phyloP scores from a whole-genome alignment of 1,140 invertebrate species.

The Sarcophaga peregrina region DNA sequence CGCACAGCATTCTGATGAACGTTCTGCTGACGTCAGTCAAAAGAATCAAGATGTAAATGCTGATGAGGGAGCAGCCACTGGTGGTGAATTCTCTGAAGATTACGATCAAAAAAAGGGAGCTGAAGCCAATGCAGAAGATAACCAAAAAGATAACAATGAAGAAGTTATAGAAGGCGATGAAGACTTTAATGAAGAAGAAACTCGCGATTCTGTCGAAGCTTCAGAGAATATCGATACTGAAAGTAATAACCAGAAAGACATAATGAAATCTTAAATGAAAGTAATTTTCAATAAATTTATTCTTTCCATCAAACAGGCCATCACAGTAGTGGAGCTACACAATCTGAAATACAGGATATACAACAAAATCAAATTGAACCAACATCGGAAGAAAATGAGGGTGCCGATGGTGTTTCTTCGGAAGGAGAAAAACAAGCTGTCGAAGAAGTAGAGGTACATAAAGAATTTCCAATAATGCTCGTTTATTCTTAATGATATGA shows the following conservation, averaged over 20 bases:
- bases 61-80: slow-evolving; percentile 47
- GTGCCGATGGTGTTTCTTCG: slow-evolving; percentile 69
- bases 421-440: slow-evolving; percentile 73
- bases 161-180: slow-evolving; percentile 50
- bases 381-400: slow-evolving; percentile 63
- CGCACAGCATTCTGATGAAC: slow-evolving; percentile 43
- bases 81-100: slow-evolving; percentile 45
- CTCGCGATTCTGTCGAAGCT: slow-evolving; percentile 45
- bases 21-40: slow-evolving; percentile 76
- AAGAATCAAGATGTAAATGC: slow-evolving; percentile 49
- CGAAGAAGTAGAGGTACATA: slow-evolving; percentile 66
- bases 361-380: slow-evolving; percentile 55
- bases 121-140: slow-evolving; percentile 40
- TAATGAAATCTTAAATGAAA: background rate
- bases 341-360: slow-evolving; percentile 59
- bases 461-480: background rate
- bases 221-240: slow-evolving; percentile 44
- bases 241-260: background rate
- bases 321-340: slow-evolving; percentile 58
- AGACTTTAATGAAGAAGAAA: slow-evolving; percentile 59
- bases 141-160: slow-evolving; percentile 46
- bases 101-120: slow-evolving; percentile 35
- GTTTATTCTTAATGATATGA: background rate
- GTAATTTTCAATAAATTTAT: background rate
- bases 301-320: slow-evolving; percentile 50